Conservation (phyloP, 2,797 vertebrate genomes). For the Trematomus bernacchii region DNA sequence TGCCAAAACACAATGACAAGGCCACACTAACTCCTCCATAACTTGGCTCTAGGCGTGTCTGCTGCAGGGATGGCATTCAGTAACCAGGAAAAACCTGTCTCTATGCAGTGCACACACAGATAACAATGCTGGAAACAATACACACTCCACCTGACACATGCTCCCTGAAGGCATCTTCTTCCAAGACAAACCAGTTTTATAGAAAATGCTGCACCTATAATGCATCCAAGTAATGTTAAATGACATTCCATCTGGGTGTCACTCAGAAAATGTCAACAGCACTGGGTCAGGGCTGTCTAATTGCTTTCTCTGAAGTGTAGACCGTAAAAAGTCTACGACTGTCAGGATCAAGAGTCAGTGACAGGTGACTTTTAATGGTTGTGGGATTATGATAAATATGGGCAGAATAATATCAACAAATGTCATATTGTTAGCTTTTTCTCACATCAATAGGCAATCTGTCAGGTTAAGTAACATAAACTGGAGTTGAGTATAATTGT, state of each 20-base stretch:
- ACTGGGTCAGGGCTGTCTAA: conserved; percentile 23
- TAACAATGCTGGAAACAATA: conserved; percentile 36
- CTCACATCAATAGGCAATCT: neutral
- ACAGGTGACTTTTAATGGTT: neutral
- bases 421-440: neutral
- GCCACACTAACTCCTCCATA: conserved; percentile 41
- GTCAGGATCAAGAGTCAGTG: neutral
- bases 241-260: conserved; percentile 21
- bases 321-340: neutral
- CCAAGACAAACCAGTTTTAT: conserved; percentile 71
- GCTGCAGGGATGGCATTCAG: conserved; percentile 63
- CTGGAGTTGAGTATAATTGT: neutral
- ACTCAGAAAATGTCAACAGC: conserved; percentile 6
- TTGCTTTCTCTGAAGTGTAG: conserved; percentile 7
- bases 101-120: conserved; percentile 43
- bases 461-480: neutral
- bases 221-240: conserved; percentile 31
- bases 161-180: conserved; percentile 33
- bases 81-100: conserved; percentile 83
- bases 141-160: conserved; percentile 57
- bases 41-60: conserved; percentile 67
- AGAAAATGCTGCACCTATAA: conserved; percentile 13
- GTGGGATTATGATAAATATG: neutral
- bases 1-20: conserved; percentile 55
- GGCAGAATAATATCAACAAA: neutral